Conservation (phyloP, 1,140 invertebrate genomes). For the Archivesica marissinica region DNA sequence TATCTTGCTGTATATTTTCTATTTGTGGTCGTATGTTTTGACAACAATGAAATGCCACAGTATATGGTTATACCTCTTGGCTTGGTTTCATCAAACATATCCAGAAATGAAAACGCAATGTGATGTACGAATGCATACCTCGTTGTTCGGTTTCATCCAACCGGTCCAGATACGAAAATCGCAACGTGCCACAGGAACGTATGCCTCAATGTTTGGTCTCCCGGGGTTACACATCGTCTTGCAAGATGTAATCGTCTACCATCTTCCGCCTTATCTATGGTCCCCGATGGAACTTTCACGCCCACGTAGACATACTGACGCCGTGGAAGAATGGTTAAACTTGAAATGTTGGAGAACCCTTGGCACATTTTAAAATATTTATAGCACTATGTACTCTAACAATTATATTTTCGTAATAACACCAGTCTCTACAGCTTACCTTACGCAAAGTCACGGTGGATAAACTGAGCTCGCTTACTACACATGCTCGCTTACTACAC, state of each 20-base stretch:
- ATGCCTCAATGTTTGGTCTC: background rate
- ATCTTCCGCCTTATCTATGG: background rate
- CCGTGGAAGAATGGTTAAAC: conserved; percentile 26
- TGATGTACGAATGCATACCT: too few relatives aligned
- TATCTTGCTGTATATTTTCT: too few relatives aligned
- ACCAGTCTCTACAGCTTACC: background rate
- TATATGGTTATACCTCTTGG: too few relatives aligned
- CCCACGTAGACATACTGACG: conserved; percentile 26
- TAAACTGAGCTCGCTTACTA: background rate
- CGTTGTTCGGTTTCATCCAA: too few relatives aligned
- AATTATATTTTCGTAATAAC: background rate
- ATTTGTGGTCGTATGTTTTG: too few relatives aligned
- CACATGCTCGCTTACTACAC: too few relatives aligned
- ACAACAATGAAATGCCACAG: too few relatives aligned
- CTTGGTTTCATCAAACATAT: too few relatives aligned
- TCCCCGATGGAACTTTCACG: conserved; percentile 13
- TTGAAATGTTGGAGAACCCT: conserved; percentile 22
- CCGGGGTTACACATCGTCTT: background rate
- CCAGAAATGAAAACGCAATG: too few relatives aligned
- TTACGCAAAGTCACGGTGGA: background rate
- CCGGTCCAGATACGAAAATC: too few relatives aligned
- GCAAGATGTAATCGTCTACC: background rate
- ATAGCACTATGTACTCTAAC: background rate
- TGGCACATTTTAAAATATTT: conserved; percentile 15
- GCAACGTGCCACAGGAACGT: too few relatives aligned